These are phyloP conservation scores for Pseudomyrmex concolor DNA, from an alignment of 1,140 invertebrate species.

Conservation along the genomic window DNA sequence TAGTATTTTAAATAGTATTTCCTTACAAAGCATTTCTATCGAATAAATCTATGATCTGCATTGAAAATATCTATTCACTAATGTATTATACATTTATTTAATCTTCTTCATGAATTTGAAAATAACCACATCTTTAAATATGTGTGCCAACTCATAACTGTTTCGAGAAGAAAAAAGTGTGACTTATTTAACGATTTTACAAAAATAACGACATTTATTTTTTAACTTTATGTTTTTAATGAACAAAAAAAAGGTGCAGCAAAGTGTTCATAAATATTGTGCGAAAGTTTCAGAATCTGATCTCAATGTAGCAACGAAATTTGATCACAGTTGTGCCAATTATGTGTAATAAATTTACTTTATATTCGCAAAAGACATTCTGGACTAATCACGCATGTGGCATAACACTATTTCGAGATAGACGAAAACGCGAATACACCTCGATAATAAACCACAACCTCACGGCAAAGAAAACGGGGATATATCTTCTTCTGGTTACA, in stretches of 20 bases:
- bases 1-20: too few relatives aligned
- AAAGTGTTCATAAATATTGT: slow-evolving; percentile 6
- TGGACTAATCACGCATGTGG: slow-evolving; percentile 16
- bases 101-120: background rate
- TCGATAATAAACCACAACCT: background rate
- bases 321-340: background rate
- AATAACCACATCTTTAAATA: background rate
- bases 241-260: background rate
- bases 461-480: background rate
- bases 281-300: background rate
- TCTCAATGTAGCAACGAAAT: background rate
- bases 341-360: background rate
- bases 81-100: background rate
- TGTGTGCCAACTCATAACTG: background rate
- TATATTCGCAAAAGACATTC: background rate
- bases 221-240: too few relatives aligned
- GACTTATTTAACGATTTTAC: background rate
- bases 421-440: slow-evolving; percentile 1
- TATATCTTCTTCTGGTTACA: slow-evolving; percentile 35
- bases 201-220: too few relatives aligned
- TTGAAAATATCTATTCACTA: background rate
- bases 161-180: background rate
- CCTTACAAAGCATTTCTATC: too few relatives aligned
- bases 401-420: background rate
- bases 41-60: background rate